Base-by-base conservation (phyloP, 2,888 invertebrate species). In the Scaptomyza reducta region DNA sequence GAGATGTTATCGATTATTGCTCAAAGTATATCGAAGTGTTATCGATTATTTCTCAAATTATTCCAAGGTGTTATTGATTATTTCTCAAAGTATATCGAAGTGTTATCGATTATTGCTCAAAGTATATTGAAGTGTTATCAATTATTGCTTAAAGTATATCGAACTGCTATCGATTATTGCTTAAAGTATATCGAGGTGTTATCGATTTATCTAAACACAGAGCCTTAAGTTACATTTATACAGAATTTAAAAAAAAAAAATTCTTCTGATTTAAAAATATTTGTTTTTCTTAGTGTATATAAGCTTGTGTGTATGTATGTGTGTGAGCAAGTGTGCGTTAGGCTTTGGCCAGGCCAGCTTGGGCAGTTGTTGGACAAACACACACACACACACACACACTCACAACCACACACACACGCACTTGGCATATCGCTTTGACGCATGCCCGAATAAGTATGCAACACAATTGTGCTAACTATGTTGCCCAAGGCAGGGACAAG, bases 381-480 rank as follows among this genome's bases (percentile, higher is more conserved):
- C 46, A 46, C 27, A 18, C 46, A 45, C 40, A 22, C 18, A 16
- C 38, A 44, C 60, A 10, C 44, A 38, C 57, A 9, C 16, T 35
- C 55, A 3, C 46, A 38, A 33, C 27, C 53, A 47, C 57, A 50
- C 41, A 53, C 66, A 13, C 14, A 59, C 67, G 47, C 66, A 74
- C 49, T 65, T 62, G 72, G 72, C 79, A 74, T 63, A 74, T 67
- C 71, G 77, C 55, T 72, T 76, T 77, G 82, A 80, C 86, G 84
- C 81, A 81, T 78, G 81, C 81, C 80, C 84, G 54, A 75, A 70
- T 74, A 85, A 82, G 83, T 82, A 81, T 81, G 80, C 83, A 81
- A 82, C 77, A 85, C 79, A 81, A 86, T 86, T 81, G 86, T 86
- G 86, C 86, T 81, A 86, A 86, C 81, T 83, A 81, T 85, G 82